Percentiles rank a stretch among this genome's conserved stretches.
phyloP scores from a whole-genome alignment of 2,888 invertebrate species.

The Nebria brevicollis region DNA sequence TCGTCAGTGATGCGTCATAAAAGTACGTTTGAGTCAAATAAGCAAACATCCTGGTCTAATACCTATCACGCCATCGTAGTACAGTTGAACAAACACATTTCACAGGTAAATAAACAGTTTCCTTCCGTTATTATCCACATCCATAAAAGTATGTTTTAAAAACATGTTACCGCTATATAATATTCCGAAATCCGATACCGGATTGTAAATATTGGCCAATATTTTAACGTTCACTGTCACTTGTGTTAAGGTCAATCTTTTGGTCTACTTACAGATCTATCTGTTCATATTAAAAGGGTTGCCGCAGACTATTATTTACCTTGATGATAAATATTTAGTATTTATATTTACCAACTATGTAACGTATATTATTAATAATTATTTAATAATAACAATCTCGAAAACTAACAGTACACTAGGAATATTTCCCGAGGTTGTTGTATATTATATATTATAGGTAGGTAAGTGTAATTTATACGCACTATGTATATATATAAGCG shows the following conservation, averaged over 20 bases:
- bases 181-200: neutral
- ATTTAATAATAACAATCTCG: conserved; percentile 26
- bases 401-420: conserved; percentile 32
- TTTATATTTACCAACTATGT: neutral
- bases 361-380: conserved; percentile 19
- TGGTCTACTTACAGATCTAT: too few relatives aligned
- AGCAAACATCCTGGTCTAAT: conserved; percentile 14
- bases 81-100: conserved; percentile 18
- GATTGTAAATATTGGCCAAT: neutral
- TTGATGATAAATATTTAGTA: neutral
- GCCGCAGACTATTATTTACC: neutral
- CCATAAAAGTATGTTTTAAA: neutral
- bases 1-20: neutral
- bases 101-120: neutral
- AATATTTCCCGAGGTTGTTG: conserved; percentile 31
- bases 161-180: neutral
- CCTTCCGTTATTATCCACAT: neutral
- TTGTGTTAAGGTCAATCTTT: neutral
- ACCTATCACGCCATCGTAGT: conserved; percentile 17
- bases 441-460: neutral
- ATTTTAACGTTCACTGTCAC: neutral
- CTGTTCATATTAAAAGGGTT: neutral
- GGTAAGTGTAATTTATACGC: neutral
- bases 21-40: conserved; percentile 12
- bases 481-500: conserved; percentile 15